These are phyloP conservation scores for Miopithecus talapoin DNA, from an alignment of 2,797 vertebrate species.

Conservation along the genomic window DNA sequence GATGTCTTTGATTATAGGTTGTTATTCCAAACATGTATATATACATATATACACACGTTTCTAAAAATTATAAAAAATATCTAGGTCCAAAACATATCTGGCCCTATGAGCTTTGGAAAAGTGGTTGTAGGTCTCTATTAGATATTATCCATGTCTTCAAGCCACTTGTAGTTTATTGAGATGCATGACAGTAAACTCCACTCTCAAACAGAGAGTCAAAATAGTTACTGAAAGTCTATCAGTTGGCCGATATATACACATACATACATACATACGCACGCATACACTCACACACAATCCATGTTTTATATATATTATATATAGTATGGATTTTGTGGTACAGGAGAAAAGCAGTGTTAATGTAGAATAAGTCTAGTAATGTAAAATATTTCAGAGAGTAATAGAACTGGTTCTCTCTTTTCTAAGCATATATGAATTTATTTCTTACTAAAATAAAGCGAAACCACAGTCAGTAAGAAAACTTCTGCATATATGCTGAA, in stretches of 20 bases:
- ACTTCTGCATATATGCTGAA: not conserved
- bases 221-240: not conserved
- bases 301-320: not conserved
- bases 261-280: not conserved
- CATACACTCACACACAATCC: not conserved
- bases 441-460: not conserved
- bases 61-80: not conserved
- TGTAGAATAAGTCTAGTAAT: not conserved
- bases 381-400: not conserved
- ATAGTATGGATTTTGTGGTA: not conserved
- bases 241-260: not conserved
- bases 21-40: not conserved
- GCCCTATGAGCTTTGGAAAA: not conserved
- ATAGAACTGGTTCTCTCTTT: not conserved
- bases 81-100: not conserved
- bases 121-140: not conserved
- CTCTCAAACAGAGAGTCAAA: not conserved
- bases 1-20: not conserved
- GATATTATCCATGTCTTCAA: not conserved
- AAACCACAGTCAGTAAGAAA: not conserved
- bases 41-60: not conserved
- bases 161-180: not conserved
- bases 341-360: not conserved
- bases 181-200: not conserved
- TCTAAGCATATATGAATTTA: not conserved